A percentile compares a stretch with the other conserved stretches of the same genome.
Evolutionary conservation across 2,797 vertebrate species (phyloP).

Genomic region (Gallinago stenura): DNA sequence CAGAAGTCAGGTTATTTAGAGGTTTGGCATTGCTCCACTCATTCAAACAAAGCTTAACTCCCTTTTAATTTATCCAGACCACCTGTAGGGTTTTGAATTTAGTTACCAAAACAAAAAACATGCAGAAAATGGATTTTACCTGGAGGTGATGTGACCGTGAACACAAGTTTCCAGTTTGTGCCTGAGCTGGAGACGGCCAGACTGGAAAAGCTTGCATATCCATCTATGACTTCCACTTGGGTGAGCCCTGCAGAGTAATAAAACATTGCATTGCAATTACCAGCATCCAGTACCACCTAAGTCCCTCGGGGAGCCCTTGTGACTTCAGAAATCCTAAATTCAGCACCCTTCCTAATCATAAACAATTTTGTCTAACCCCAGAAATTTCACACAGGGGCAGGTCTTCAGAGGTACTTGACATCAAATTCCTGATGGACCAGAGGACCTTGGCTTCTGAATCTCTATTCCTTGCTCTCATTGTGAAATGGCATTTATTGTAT

Average conservation of each 20-base stretch:
- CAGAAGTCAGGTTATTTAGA: background rate
- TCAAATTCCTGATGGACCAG: background rate
- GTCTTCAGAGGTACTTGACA: background rate
- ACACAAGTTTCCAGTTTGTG: conserved; percentile 74
- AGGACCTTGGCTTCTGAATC: background rate
- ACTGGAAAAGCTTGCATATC: conserved; percentile 76
- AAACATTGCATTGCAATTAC: background rate
- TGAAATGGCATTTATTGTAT: background rate
- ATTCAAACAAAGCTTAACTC: background rate
- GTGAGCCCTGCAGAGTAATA: conserved; percentile 67
- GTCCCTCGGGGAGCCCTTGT: background rate
- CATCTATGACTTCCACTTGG: conserved; percentile 63
- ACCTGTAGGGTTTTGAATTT: background rate
- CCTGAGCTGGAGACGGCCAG: conserved; percentile 75
- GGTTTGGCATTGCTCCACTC: background rate
- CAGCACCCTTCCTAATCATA: background rate
- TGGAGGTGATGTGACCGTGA: conserved; percentile 79
- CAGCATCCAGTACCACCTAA: background rate
- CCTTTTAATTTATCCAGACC: background rate
- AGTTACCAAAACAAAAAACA: background rate
- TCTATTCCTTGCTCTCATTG: background rate
- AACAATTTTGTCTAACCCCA: background rate
- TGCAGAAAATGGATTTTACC: conserved; percentile 52
- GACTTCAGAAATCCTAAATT: background rate
- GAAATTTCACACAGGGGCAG: background rate